Base-by-base conservation (phyloP, 2,888 invertebrate genomes). In the Papilio demoleus region DNA sequence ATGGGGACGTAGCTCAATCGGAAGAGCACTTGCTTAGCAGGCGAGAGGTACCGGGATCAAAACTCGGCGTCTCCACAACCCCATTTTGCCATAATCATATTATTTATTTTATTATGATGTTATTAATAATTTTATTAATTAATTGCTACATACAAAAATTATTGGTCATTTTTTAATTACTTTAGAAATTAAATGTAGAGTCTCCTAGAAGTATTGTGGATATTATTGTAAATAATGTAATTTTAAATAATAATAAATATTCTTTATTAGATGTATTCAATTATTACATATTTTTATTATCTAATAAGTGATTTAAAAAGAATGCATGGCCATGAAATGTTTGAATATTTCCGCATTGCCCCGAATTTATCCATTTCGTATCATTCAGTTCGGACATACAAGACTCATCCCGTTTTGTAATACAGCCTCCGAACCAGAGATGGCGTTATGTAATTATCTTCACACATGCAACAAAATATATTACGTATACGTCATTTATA, bases 61-160 rank as follows among this genome's bases (percentile, higher is more conserved):
- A 31, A 56, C 53, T 56, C 53, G 53, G 53, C 53, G 53, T 56
- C 53, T 56, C 53, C 53, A 56, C 31, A 56, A 31, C n/a, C 14
- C 31, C 53, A 50, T 56, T 56, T 53, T 53, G 53, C 31, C n/a
- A 8, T 27, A 14, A 14, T 8, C 31, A n/a, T 12, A 9, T 19
- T 40, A 17, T 8, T 17, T 2, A 14, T 50, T 2, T 6, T 22
- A 22, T n/a, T n/a, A n/a, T n/a, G n/a, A n/a, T n/a, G n/a, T n/a
- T n/a, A n/a, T n/a, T n/a, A n/a, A n/a, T n/a, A n/a, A n/a, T n/a
- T n/a, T n/a, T n/a, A n/a, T n/a, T n/a, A n/a, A n/a, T n/a, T n/a
- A n/a, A n/a, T n/a, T n/a, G n/a, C n/a, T n/a, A n/a, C n/a, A n/a
- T n/a, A n/a, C n/a, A n/a, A n/a, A n/a, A n/a, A n/a, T n/a, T n/a